Evolutionary conservation across 1,140 invertebrate genomes (phyloP), one percentile per base, ranked within the genome.

Genomic region (Conus ventricosus): DNA sequence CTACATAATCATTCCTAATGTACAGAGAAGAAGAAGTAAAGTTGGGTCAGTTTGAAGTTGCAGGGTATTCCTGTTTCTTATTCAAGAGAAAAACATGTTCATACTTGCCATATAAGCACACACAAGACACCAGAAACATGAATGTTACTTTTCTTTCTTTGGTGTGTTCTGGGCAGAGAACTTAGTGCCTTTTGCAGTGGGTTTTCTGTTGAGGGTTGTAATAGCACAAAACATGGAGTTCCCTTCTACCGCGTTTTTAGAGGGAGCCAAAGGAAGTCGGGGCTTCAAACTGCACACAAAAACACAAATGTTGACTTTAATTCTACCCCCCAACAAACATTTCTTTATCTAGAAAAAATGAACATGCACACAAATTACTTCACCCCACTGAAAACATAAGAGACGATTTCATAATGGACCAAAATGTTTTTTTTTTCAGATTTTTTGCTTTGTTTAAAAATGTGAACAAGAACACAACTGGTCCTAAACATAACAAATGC

Each of bases 161-260:
- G 89, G 97, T 98, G 94, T 99, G 99, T 93, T 99, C 99, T 0
- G 99, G n/a, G 95, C 99, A 99, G 51, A 99, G 96, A 4, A 99
- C 98, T 91, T 98, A 96, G 23, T 99, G 95, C 83, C 99, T 95
- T 95, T 99, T 99, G 95, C 99, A 99, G 93, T 99, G 99, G 0
- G 98, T 99, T 86, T n/a, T 96, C 93, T 97, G 98, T 4, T 96
- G 95, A 7, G 97, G 96, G 95, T 99, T 99, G 94, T 97, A 99
- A 94, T 97, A 98, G 93, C 99, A 95, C 99, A 99, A 94, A 99
- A 99, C 97, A 99, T 99, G 93, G 98, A 97, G 95, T 98, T 97
- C 23, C 98, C 98, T 95, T 99, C 98, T 90, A 99, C 81, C 97
- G 96, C 0, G 98, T 99, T 94, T 99, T 98, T 98, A 99, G 81